Evolutionary conservation across 2,797 vertebrate genomes (phyloP), one percentile per base, ranked within the genome.

Genomic region (Nannoperca obscura): DNA sequence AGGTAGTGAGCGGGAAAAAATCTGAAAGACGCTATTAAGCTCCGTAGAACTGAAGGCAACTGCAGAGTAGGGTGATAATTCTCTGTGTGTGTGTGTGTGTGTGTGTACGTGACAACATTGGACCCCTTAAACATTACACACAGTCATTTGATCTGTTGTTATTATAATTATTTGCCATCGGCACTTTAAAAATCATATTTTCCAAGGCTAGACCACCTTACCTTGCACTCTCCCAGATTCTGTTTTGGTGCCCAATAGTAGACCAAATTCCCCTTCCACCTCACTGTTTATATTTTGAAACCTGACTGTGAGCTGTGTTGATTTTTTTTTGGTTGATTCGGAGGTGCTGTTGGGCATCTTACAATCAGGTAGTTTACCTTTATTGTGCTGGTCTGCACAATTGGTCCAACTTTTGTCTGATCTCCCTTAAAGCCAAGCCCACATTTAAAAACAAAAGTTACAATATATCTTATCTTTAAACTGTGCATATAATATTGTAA

Each of bases 261-360:
- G 7, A 3, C 11, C 42, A 24, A 61, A 54, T 77, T 32, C 27
- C 66, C 66, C 20, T 3, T 60, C 6, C 19, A 47, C 34, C 49
- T 24, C 42, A 27, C 34, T 50, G n/a, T 61, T 69, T 22, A 59
- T 57, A 34, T 64, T 44, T 61, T 55, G 36, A 47, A 47, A 71
- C 22, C 34, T 58, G 10, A 54, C 53, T 22, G 50, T 58, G 59
- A 46, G 46, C 52, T 66, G 13, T 54, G 30, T 30, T 38, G 44
- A 7, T 53, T 54, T 60, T 68, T 66, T 24, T 53, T 27, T n/a
- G 4, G 40, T 27, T 27, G 54, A 61, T 38, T 17, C n/a, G 0
- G 57, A 64, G 27, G 11, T 46, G 34, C 24, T 5, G 38, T n/a
- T 40, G 32, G 30, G 6, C 40, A 59, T 72, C 22, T 68, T 46